Evolutionary conservation across 2,113 vertebrate species (phyloP), one percentile per base, ranked within the genome.

Genomic region (Tylochromis polylepis): DNA sequence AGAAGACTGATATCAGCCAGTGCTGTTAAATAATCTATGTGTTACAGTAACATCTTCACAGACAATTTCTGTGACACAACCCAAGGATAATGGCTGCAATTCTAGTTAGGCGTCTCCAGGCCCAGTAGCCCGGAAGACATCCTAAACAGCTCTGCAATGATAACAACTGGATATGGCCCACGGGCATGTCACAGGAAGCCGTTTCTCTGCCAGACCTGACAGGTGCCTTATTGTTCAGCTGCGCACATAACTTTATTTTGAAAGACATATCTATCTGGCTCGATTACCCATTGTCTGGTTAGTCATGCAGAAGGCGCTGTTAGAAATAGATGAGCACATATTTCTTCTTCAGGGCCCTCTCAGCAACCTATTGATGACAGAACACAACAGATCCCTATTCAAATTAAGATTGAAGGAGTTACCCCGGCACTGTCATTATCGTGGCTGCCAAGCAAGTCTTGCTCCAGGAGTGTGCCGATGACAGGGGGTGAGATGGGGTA

Each of bases 221-320:
- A 95, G 94, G 92, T 94, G 91, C 85, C 84, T 92, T 88, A 89
- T 94, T 96, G 93, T 96, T 95, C 86, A 86, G 60, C 85, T 60
- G 90, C 90, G 87, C 92, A 88, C 88, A 81, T 24, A 90, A 93
- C 91, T 94, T 93, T 92, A 90, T 93, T 93, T 93, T 93, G 89
- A 94, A 94, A 93, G 91, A 91, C 89, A 83, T 81, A 88, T 92
- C 92, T 87, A 90, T 91, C 87, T 27, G 27, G 86, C 86, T 94
- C 92, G 82, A 90, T 94, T 90, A 93, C 89, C 79, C 62, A 88
- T 92, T 94, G 90, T 93, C 88, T 91, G 89, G 46, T 87, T 85
- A 89, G 87, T 89, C 89, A 87, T 87, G 93, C 92, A 91, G 84
- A 93, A 93, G 79, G 36, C 6, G 5, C 56, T 89, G 81, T 78